Base-by-base conservation (phyloP, 2,113 vertebrate species). In the Leptosomus discolor region DNA sequence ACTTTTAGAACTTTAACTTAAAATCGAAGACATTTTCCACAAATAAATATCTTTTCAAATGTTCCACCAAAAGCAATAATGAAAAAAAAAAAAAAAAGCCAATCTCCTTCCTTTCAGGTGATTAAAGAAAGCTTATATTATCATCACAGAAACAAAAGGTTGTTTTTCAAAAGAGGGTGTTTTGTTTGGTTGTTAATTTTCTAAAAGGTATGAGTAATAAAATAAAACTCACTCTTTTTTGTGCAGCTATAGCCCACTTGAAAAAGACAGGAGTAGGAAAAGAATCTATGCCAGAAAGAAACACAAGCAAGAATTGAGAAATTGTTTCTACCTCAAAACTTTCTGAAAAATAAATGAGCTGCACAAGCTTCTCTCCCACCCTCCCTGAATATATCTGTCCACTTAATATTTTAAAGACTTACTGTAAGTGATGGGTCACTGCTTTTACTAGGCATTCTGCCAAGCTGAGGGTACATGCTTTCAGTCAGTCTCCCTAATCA, bases 331-430 rank as follows among this genome's bases (percentile, higher is more conserved):
- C 8, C 32, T 48, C 57, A 68, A 92, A 95, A 73, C 12, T 60
- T 96, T 51, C 6, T 2, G 5, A 8, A 46, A 8, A 26, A 45
- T n/a, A n/a, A n/a, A n/a, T n/a, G n/a, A n/a, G n/a, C n/a, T n/a
- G n/a, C n/a, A n/a, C n/a, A n/a, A n/a, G n/a, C n/a, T n/a, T n/a
- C n/a, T n/a, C n/a, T n/a, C n/a, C n/a, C n/a, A n/a, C n/a, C n/a
- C n/a, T n/a, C n/a, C n/a, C 21, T 53, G 23, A 73, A 92, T 67
- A 64, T 39, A 74, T 92, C 53, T 60, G 75, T 60, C 39, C 50
- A 54, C 41, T 67, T 88, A 78, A 56, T 93, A 97, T 94, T 97
- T 92, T 92, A 92, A 98, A 91, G 34, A 70, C n/a, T 79, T 90
- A 76, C 15, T 70, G 0, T 79, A 80, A 63, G 63, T 50, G 32